These are phyloP conservation scores for Limnodromus scolopaceus DNA, from an alignment of 2,797 vertebrate species.

Conservation along the genomic window DNA sequence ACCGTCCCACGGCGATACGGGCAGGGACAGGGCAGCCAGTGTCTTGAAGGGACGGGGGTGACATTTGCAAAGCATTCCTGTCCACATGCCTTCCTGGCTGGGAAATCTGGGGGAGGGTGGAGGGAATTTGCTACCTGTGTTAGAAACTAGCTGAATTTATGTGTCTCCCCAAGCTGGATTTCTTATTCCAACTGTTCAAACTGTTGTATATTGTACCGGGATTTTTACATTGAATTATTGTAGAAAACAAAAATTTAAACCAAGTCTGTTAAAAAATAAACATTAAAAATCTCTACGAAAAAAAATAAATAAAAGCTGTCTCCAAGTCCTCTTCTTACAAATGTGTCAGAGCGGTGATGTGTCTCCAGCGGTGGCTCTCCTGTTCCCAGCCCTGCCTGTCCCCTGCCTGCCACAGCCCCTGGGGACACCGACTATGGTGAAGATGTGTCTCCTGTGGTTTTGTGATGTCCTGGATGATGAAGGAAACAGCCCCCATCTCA, in stretches of 20 bases:
- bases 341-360: background rate
- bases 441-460: background rate
- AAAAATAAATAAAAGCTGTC: background rate
- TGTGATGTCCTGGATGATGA: background rate
- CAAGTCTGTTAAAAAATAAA: conserved; percentile 58
- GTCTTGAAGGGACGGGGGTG: background rate
- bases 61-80: background rate
- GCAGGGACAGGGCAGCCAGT: background rate
- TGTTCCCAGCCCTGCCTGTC: background rate
- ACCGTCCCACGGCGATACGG: background rate
- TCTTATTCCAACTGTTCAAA: conserved; percentile 57
- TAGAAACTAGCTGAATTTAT: conserved; percentile 40
- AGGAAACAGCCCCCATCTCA: background rate
- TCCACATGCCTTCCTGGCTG: conserved; percentile 36
- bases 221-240: conserved; percentile 72
- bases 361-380: background rate
- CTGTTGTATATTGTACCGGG: conserved; percentile 65
- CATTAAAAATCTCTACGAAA: conserved; percentile 62
- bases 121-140: conserved; percentile 38
- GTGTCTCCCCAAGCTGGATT: conserved; percentile 47
- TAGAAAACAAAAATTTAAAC: conserved; percentile 67
- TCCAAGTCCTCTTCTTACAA: background rate
- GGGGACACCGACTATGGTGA: background rate
- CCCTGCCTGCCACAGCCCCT: background rate
- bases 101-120: conserved; percentile 10